Evolutionary conservation across 2,888 invertebrate species (phyloP).

Genomic region (Erebia palarica): DNA sequence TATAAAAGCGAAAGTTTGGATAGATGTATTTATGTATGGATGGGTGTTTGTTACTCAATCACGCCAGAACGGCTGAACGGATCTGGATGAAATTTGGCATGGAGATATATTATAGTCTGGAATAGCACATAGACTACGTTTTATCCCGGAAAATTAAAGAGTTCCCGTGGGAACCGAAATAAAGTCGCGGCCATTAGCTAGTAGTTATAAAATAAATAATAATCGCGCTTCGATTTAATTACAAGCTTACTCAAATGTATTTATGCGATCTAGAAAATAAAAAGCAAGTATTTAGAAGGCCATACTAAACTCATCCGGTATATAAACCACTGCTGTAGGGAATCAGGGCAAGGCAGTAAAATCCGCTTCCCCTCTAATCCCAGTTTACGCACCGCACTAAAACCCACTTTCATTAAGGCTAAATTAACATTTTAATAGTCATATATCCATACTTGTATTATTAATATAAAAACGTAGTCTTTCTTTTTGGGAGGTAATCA

Average conservation of each 20-base stretch:
- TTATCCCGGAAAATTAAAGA: too few relatives aligned
- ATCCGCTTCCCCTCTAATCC: conserved; percentile 71
- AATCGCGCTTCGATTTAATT: neutral
- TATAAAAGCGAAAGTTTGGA: too few relatives aligned
- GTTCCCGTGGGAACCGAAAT: too few relatives aligned
- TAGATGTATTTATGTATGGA: too few relatives aligned
- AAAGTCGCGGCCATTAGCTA: too few relatives aligned
- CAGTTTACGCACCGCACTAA: conserved; percentile 70
- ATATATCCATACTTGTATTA: conserved; percentile 53
- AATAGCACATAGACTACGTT: too few relatives aligned
- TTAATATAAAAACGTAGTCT: too few relatives aligned
- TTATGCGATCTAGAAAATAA: conserved; percentile 12
- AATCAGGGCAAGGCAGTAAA: conserved; percentile 72
- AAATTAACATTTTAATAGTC: conserved; percentile 80
- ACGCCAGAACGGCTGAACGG: too few relatives aligned
- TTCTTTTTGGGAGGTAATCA: conserved; percentile 46
- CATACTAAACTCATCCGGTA: conserved; percentile 38
- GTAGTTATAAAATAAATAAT: too few relatives aligned
- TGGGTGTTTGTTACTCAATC: too few relatives aligned
- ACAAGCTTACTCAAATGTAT: conserved; percentile 5
- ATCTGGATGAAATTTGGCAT: too few relatives aligned
- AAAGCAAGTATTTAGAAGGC: conserved; percentile 20
- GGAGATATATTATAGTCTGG: too few relatives aligned
- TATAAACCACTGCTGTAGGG: conserved; percentile 42
- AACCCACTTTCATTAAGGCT: conserved; percentile 76